phyloP scores from a whole-genome alignment of 2,888 invertebrate genomes.

The Cerastis rubricosa region DNA sequence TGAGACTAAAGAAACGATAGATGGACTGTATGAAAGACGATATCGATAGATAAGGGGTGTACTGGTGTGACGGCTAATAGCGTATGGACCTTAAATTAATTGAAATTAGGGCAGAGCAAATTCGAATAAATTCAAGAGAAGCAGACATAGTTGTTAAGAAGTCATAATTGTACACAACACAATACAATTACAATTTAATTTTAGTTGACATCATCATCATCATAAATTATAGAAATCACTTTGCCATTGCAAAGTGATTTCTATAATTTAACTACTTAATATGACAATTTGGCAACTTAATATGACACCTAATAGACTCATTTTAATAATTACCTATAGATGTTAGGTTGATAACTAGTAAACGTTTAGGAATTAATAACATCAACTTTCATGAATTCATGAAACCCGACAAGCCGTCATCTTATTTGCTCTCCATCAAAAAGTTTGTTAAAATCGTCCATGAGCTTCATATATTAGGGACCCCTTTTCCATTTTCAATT shows the following conservation, averaged over 20 bases:
- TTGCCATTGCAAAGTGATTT: background rate
- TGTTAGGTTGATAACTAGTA: background rate
- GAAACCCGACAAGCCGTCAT: background rate
- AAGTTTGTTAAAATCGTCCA: background rate
- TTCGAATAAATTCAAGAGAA: background rate
- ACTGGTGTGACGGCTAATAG: background rate
- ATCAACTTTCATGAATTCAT: background rate
- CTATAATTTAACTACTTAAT: no score
- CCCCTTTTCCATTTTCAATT: background rate
- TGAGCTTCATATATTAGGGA: background rate
- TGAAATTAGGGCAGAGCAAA: background rate
- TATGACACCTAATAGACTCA: background rate
- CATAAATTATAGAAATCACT: background rate
- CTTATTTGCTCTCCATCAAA: no score
- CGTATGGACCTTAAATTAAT: background rate
- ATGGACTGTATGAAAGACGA: background rate
- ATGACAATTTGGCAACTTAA: slow-evolving; percentile 6
- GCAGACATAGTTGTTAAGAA: no score
- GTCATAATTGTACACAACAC: no score
- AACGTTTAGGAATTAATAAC: background rate
- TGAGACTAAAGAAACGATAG: background rate
- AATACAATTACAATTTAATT: background rate
- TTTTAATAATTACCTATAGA: background rate
- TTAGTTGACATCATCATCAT: background rate
- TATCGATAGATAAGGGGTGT: background rate